Evolutionary conservation across 2,113 vertebrate species (phyloP), one percentile per base, ranked within the genome.

Genomic region (Hipposideros armiger): DNA sequence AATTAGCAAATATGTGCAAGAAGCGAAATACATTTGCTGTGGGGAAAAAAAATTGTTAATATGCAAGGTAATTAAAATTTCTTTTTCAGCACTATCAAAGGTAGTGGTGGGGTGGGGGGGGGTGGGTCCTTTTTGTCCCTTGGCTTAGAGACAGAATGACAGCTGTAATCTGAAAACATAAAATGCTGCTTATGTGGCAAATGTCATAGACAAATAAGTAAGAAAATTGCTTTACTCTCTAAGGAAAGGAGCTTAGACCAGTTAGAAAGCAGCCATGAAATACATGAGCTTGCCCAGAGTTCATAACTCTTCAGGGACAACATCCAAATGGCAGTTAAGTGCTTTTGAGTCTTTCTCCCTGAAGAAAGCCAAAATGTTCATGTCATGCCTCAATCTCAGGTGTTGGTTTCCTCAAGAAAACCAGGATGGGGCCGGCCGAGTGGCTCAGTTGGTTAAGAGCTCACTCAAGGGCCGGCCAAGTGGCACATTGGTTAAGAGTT

Each of bases 1-100:
- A 93, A 98, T 97, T 95, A 97, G 95, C 95, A 95, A 97, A 94
- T 97, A 96, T 89, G 67, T 94, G 45, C 85, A 74, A 96, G 92
- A 91, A 84, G 93, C 30, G 52, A 95, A 95, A 96, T 95, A 86
- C 85, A 92, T 89, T 94, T 91, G 56, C 86, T 74, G 40, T 20
- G 73, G 60, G 7, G 9, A 1, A 50, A 80, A 86, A 95, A 81
- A 54, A 92, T 0, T 50, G 67, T 47, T 62, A 78, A 95, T 84
- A 7, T 76, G 91, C 74, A 84, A 94, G 87, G 69, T 67, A 70
- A 93, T 94, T 74, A 95, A 66, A 83, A 85, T 83, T 56, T 93
- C 67, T 91, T 86, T 77, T 78, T 78, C 28, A 93, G 78, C 40
- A 78, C 15, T 26, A 14, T 36, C 54, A 50, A 32, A 69, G 42